A percentile compares a stretch with the other conserved stretches of the same genome.
Evolutionary conservation across 2,888 invertebrate species (phyloP).

Genomic region (Globia sparganii): DNA sequence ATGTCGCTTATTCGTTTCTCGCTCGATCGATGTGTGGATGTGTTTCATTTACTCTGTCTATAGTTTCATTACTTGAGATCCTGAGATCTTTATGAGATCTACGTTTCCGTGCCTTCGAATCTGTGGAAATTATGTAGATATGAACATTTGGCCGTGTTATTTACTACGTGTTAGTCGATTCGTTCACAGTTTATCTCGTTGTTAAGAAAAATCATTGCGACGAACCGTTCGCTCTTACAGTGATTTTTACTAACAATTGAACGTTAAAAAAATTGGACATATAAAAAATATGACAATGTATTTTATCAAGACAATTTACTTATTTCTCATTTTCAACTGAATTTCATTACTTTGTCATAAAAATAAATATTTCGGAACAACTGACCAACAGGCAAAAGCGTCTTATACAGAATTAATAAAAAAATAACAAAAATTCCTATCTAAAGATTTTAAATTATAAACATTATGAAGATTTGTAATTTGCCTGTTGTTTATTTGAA

Average conservation of each 20-base stretch:
- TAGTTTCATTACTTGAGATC: slow-evolving; percentile 54
- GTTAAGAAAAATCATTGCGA: slow-evolving; percentile 20
- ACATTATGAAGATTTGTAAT: slow-evolving; percentile 5
- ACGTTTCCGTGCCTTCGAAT: slow-evolving; percentile 67
- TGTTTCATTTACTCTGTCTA: slow-evolving; percentile 59
- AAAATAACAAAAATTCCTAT: not conserved
- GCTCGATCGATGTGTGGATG: slow-evolving; percentile 70
- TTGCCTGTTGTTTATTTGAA: slow-evolving; percentile 55
- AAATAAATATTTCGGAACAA: slow-evolving; percentile 42
- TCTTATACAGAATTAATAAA: slow-evolving; percentile 10
- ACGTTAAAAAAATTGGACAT: slow-evolving; percentile 16
- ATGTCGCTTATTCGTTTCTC: slow-evolving; percentile 72
- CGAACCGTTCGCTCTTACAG: not conserved
- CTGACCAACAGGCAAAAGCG: slow-evolving; percentile 39
- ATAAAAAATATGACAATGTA: too few relatives aligned
- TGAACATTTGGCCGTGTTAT: slow-evolving; percentile 61
- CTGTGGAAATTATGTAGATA: slow-evolving; percentile 59
- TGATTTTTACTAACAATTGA: slow-evolving; percentile 18
- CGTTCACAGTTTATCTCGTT: slow-evolving; percentile 20
- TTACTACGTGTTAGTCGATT: slow-evolving; percentile 37
- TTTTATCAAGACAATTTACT: slow-evolving; percentile 13
- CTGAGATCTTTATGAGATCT: slow-evolving; percentile 58
- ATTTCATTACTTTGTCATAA: slow-evolving; percentile 34
- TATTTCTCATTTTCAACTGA: slow-evolving; percentile 9
- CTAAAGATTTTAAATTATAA: slow-evolving; percentile 3